Conservation (phyloP, 2,888 invertebrate species). For the Xanthia togata region DNA sequence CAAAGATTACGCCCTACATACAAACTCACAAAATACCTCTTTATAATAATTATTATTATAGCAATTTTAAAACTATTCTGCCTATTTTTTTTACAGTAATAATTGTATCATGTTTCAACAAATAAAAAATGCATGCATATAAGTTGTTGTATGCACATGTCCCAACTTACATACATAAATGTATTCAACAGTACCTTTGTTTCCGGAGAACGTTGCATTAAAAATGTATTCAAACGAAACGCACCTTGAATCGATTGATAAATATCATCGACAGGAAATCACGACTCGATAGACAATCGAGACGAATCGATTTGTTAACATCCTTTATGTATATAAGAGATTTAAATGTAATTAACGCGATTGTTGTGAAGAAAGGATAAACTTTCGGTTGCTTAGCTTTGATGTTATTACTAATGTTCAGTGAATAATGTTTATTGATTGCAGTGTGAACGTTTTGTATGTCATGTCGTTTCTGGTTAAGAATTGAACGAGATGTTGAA, state of each 20-base stretch:
- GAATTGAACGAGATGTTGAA: background rate
- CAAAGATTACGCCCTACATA: too few species aligned
- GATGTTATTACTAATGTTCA: slow-evolving; percentile 39
- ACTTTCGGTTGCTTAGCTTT: slow-evolving; percentile 62
- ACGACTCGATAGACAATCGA: slow-evolving; percentile 78
- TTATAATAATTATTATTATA: background rate
- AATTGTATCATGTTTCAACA: background rate
- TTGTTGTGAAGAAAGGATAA: slow-evolving; percentile 69
- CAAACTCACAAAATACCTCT: too few species aligned
- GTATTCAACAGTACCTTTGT: slow-evolving; percentile 54
- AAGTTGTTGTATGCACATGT: slow-evolving; percentile 12
- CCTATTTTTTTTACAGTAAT: background rate
- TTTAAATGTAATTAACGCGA: slow-evolving; percentile 71
- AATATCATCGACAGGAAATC: slow-evolving; percentile 77
- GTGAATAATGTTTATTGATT: slow-evolving; percentile 37
- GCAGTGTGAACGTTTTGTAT: background rate
- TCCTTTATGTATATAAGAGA: slow-evolving; percentile 73
- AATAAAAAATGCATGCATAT: background rate
- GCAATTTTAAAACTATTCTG: background rate
- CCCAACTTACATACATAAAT: background rate
- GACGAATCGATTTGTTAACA: slow-evolving; percentile 76
- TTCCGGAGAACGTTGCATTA: slow-evolving; percentile 64
- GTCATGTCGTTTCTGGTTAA: background rate
- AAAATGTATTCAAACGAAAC: slow-evolving; percentile 69
- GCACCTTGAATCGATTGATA: slow-evolving; percentile 70